These are phyloP conservation scores for Sussaba pulchella DNA, from an alignment of 2,888 invertebrate genomes.

Conservation along the genomic window DNA sequence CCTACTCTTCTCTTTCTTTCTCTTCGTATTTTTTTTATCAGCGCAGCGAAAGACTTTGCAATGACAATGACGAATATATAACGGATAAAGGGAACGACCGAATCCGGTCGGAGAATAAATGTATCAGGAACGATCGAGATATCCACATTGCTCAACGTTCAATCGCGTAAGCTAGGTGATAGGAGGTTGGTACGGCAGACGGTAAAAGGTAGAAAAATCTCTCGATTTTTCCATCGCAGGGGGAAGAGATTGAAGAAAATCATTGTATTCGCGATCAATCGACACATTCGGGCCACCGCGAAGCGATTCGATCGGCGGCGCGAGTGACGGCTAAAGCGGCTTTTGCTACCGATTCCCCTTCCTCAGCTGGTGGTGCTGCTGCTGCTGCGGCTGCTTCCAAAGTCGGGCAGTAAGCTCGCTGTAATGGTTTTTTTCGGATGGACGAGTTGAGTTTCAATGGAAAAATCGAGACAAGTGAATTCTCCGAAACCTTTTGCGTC, in stretches of 20 bases:
- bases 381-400: too few relatives aligned
- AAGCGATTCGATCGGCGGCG: slow-evolving; percentile 44
- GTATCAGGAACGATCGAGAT: neutral
- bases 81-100: slow-evolving; percentile 10
- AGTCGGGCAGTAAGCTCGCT: neutral
- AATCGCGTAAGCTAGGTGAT: neutral
- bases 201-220: neutral
- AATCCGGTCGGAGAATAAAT: slow-evolving; percentile 12
- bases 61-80: slow-evolving; percentile 11
- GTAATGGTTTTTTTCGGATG: slow-evolving; percentile 29
- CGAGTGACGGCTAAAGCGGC: slow-evolving; percentile 9
- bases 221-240: neutral
- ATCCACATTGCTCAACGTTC: slow-evolving; percentile 6
- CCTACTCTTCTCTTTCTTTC: too few relatives aligned
- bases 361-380: too few relatives aligned
- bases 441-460: slow-evolving; percentile 19
- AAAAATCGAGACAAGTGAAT: slow-evolving; percentile 54
- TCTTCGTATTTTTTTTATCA: too few relatives aligned
- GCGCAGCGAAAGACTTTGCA: neutral
- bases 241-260: slow-evolving; percentile 30
- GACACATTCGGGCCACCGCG: slow-evolving; percentile 38
- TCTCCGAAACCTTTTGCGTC: slow-evolving; percentile 12
- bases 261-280: slow-evolving; percentile 48
- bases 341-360: neutral
- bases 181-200: too few relatives aligned